These are phyloP conservation scores for Plumapathes pennacea DNA, from an alignment of 92 coral and sea anemone genomes.

Conservation along the genomic window DNA sequence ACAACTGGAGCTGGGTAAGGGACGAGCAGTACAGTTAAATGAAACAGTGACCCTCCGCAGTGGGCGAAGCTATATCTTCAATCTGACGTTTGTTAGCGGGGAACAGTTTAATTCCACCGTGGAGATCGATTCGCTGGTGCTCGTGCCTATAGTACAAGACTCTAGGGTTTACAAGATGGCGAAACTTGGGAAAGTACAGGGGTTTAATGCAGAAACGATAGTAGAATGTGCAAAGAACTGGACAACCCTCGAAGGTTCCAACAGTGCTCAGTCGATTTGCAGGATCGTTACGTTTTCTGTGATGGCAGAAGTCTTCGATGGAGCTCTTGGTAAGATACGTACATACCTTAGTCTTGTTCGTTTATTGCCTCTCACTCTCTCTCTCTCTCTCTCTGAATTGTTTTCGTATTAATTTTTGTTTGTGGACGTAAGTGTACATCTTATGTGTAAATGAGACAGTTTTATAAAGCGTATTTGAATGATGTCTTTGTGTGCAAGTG, in stretches of 20 bases:
- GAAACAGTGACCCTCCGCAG: conserved; percentile 24
- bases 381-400: no score
- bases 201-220: conserved; percentile 27
- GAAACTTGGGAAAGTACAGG: conserved; percentile 36
- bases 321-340: conserved; percentile 84
- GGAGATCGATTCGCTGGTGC: conserved; percentile 72
- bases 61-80: conserved; percentile 57
- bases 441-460: no score
- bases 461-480: no score
- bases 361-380: no score
- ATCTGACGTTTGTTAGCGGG: conserved; percentile 47
- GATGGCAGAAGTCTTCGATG: conserved; percentile 85
- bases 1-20: conserved; percentile 37
- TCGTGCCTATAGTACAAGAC: conserved; percentile 56
- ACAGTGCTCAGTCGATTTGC: conserved; percentile 44
- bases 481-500: no score
- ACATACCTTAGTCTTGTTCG: no score
- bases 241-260: conserved; percentile 40
- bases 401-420: no score
- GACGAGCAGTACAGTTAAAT: conserved; percentile 61
- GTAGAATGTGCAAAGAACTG: conserved; percentile 57
- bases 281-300: conserved; percentile 75
- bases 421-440: no score
- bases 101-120: conserved; percentile 44
- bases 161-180: conserved; percentile 53